phyloP scores from a whole-genome alignment of 2,113 vertebrate species.

The Tragelaphus imberbis region DNA sequence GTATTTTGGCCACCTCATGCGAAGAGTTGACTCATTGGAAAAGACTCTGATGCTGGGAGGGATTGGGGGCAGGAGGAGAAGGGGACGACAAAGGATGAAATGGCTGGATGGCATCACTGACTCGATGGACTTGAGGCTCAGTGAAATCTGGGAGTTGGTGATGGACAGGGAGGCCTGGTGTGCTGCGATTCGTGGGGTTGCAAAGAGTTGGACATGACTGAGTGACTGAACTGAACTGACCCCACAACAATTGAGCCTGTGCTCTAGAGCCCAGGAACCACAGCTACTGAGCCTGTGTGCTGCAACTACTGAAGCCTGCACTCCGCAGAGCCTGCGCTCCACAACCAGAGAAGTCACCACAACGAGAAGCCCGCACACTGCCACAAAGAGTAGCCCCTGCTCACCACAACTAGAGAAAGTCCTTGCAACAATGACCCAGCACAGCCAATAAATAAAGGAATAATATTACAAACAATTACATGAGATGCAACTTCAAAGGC shows the following conservation, averaged over 20 bases:
- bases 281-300: not conserved
- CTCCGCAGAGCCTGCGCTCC: not conserved
- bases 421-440: not conserved
- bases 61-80: no score
- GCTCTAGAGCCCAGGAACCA: not conserved
- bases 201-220: rapidly evolving
- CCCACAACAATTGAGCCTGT: not conserved
- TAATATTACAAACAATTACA: not conserved
- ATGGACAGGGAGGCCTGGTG: no score
- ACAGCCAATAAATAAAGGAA: not conserved
- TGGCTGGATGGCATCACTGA: no score
- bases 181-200: no score
- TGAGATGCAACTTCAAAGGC: not conserved
- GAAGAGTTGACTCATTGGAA: no score
- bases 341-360: not conserved
- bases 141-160: no score
- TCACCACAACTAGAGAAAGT: not conserved
- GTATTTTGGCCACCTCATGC: no score
- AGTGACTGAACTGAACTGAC: no score
- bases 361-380: not conserved
- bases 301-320: not conserved
- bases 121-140: no score
- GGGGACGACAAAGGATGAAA: no score
- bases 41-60: no score
- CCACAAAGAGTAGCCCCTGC: not conserved